These are phyloP conservation scores for Carcina quercana DNA, from an alignment of 2,888 invertebrate genomes.

Conservation along the genomic window DNA sequence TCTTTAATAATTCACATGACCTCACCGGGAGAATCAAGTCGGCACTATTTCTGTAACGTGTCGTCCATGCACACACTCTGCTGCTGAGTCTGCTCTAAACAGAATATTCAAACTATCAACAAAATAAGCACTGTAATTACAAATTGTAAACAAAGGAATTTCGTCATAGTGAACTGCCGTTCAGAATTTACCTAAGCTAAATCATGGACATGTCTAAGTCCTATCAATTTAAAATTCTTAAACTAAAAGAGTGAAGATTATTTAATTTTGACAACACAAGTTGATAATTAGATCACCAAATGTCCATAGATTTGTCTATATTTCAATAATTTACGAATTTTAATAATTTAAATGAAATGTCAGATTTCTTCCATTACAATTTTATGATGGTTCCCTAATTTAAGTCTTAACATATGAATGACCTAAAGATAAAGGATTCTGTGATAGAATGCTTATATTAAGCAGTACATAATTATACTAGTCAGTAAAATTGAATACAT, in stretches of 20 bases:
- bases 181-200: slow-evolving; percentile 33
- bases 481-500: slow-evolving; percentile 40
- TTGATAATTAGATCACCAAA: slow-evolving; percentile 42
- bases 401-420: neutral
- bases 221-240: slow-evolving; percentile 29
- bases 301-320: slow-evolving; percentile 31
- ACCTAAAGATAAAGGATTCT: slow-evolving; percentile 29
- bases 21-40: slow-evolving; percentile 37
- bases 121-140: slow-evolving; percentile 62
- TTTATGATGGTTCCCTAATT: slow-evolving; percentile 2
- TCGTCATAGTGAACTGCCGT: slow-evolving; percentile 52
- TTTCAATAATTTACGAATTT: slow-evolving; percentile 28
- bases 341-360: slow-evolving; percentile 19
- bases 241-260: slow-evolving; percentile 21
- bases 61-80: slow-evolving; percentile 52
- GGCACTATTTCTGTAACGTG: slow-evolving; percentile 43
- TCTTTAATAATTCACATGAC: slow-evolving; percentile 61
- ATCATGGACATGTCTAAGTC: slow-evolving; percentile 27
- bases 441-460: slow-evolving; percentile 33
- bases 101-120: slow-evolving; percentile 54
- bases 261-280: slow-evolving; percentile 17
- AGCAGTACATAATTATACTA: slow-evolving; percentile 14
- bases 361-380: slow-evolving; percentile 4
- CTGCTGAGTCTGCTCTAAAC: slow-evolving; percentile 64
- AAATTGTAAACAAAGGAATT: slow-evolving; percentile 43